Conservation (phyloP, 2,888 invertebrate genomes). For the Schizaphis graminum region DNA sequence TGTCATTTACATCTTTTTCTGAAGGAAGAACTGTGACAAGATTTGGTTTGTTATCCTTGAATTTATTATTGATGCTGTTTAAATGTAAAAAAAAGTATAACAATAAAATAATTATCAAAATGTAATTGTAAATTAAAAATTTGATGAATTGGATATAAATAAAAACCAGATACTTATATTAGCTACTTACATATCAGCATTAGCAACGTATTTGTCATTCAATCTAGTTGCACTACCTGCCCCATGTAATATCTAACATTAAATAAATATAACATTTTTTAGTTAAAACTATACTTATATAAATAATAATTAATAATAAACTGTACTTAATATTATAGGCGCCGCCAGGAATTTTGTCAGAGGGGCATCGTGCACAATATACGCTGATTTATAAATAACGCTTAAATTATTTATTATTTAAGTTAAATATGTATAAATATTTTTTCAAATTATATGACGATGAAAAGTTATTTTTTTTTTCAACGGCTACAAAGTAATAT, state of each 20-base stretch:
- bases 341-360: no score
- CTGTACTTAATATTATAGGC: not conserved
- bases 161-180: not conserved
- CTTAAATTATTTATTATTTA: no score
- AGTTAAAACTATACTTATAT: not conserved
- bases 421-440: no score
- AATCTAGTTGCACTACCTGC: constrained; percentile 58
- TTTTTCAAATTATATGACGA: no score
- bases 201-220: constrained; percentile 61
- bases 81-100: not conserved
- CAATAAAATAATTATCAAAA: not conserved
- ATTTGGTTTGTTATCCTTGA: constrained; percentile 58
- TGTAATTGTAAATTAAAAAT: not conserved
- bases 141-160: not conserved
- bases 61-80: constrained; percentile 58
- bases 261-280: not conserved
- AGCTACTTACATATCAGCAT: constrained; percentile 59
- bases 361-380: no score
- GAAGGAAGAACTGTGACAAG: constrained; percentile 65
- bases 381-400: no score
- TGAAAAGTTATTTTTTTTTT: no score
- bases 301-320: not conserved
- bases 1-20: constrained; percentile 48
- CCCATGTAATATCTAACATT: constrained; percentile 56
- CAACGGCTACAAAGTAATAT: no score